Conservation (phyloP, 2,113 vertebrate species). For the Rynchops niger region DNA sequence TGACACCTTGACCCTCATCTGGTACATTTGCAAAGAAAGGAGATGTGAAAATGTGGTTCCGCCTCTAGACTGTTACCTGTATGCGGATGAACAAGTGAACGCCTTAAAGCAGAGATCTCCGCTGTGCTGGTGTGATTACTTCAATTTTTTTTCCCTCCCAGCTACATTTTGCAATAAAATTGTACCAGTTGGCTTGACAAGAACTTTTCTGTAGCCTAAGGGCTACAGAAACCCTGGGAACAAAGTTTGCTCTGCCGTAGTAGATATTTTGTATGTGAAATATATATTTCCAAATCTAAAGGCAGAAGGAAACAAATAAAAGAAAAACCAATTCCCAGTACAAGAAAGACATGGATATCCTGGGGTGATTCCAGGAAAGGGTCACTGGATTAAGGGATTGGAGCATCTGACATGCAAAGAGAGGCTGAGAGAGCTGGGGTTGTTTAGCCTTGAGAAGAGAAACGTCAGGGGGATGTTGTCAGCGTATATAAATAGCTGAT, state of each 20-base stretch:
- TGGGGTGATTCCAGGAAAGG: background rate
- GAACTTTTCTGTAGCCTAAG: background rate
- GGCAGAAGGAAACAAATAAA: background rate
- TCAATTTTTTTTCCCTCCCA: background rate
- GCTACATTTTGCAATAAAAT: background rate
- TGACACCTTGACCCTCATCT: background rate
- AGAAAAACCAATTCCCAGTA: background rate
- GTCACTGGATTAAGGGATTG: background rate
- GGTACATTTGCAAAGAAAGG: background rate
- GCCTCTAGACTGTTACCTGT: background rate
- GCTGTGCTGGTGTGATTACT: background rate
- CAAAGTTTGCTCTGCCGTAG: background rate
- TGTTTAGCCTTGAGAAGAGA: background rate
- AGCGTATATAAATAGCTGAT: background rate
- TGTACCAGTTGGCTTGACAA: background rate
- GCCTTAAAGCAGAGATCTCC: background rate
- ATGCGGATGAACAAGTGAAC: background rate
- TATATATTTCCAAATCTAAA: background rate
- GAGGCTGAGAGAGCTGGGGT: background rate
- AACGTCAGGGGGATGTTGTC: background rate
- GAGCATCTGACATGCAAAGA: background rate
- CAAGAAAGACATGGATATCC: background rate
- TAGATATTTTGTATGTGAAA: background rate
- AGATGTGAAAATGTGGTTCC: background rate
- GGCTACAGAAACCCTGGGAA: background rate